Base-by-base conservation (phyloP, 2,888 invertebrate species). In the Rotaria magnacalcarata region DNA sequence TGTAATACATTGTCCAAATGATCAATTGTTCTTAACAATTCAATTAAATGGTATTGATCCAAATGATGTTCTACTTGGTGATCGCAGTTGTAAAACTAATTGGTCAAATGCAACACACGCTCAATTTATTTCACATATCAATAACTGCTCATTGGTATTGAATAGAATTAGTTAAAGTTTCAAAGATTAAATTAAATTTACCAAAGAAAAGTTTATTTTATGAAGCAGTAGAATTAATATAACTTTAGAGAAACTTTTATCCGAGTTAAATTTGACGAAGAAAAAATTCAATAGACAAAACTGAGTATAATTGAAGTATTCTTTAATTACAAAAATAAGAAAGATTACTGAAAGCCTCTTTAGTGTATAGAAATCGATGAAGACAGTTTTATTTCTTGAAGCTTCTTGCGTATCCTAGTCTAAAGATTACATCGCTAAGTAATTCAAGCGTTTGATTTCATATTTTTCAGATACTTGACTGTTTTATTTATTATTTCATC, bases 131-230 rank as follows among this genome's bases (percentile, higher is more conserved):
- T n/a, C 80, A 41, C 21, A 80, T 80, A 80, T 80, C n/a, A 41
- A 80, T 80, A 43, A 80, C n/a, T 80, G 80, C 47, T 80, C 80
- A 80, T 80, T 80, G 80, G 80, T 80, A 80, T 43, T 67, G 14
- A 60, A 27, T 3, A 10, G 27, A 8, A 60, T 34, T 34, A 34
- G 34, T 34, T 34, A 1, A 34, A 34, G 34, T 34, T 34, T 34
- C 2, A 34, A 34, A 34, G 34, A 34, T 34, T 34, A 34, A 34
- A 34, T 34, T 34, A 34, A 34, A 34, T 34, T 34, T 34, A 34
- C 34, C 2, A 34, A 34, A 34, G 34, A 34, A 34, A 34, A 34
- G 34, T 34, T 34, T 34, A 34, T 34, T 34, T 34, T 34, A 34
- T 34, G 34, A 34, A 34, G 34, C 34, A 34, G 34, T 34, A 34